phyloP scores from a whole-genome alignment of 2,113 vertebrate species.

The Pycnonotus jocosus region DNA sequence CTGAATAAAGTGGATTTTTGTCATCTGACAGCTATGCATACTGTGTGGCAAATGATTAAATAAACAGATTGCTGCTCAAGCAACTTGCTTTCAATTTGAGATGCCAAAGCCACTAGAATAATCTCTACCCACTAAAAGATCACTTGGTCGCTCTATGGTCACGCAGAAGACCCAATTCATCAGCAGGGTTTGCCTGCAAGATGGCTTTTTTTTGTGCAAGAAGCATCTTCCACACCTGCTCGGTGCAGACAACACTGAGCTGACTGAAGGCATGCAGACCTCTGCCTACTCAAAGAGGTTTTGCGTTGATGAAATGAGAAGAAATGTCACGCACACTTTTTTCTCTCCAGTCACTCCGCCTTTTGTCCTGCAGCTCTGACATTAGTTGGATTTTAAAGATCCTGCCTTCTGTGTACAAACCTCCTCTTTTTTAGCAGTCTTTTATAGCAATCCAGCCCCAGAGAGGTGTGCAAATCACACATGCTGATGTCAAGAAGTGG shows the following conservation, averaged over 20 bases:
- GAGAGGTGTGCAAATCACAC: neutral
- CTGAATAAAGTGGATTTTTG: neutral
- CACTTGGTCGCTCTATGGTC: constrained; percentile 12
- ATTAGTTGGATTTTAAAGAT: neutral
- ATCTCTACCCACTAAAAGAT: constrained; percentile 20
- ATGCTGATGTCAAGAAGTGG: neutral
- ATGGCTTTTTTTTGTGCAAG: neutral
- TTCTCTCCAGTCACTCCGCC: rapidly evolving
- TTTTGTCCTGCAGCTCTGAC: neutral
- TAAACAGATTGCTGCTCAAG: constrained; percentile 59
- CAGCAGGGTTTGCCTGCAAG: neutral
- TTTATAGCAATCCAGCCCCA: neutral
- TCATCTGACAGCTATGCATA: constrained; percentile 33
- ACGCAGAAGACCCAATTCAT: constrained; percentile 36
- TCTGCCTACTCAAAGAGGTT: neutral
- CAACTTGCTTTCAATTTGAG: constrained; percentile 11
- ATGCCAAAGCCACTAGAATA: constrained; percentile 53
- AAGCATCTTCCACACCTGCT: neutral
- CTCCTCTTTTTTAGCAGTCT: no score
- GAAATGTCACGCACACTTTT: neutral
- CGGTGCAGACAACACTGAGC: neutral
- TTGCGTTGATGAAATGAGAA: rapidly evolving
- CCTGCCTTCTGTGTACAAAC: neutral
- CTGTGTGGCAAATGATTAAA: constrained; percentile 62
- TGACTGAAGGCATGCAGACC: neutral